Evolutionary conservation across 2,888 invertebrate genomes (phyloP), one percentile per base, ranked within the genome.

Genomic region (Heliconius ethilla): DNA sequence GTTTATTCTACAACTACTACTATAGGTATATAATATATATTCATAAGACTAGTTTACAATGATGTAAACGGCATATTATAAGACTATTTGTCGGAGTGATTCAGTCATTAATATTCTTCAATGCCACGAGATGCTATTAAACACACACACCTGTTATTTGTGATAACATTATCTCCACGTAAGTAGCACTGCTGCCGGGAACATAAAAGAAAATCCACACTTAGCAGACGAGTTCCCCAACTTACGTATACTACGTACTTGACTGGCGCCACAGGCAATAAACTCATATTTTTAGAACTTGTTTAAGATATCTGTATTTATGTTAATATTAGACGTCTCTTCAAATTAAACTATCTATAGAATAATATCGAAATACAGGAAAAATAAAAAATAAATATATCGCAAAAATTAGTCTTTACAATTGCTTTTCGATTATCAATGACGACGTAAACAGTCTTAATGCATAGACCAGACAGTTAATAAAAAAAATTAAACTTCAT

Each of bases 201-300:
- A 79, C 70, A 77, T 77, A n/a, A 79, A 79, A 77, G 76, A 78
- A 65, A 78, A 76, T 55, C 76, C 66, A 66, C 51, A 62, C 67
- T 77, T 70, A 65, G 51, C 75, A 75, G 70, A 74, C 76, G 76
- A 78, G 75, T 59, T 73, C 66, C 67, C 67, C 67, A 76, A 79
- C 59, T 63, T 45, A 63, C 37, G 27, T 40, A 40, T 40, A 27
- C 76, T 59, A 76, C 75, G 74, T 77, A 77, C 78, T 75, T 76
- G 73, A 75, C 76, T 80, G 84, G 84, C 83, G 83, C 83, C 84
- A 80, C 79, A 75, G 33, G 77, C 74, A 78, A 78, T 75, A 78
- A 79, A 75, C 74, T 67, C 73, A 73, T 83, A 83, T 82, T 82
- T 82, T 82, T 81, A 83, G 82, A 82, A 77, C 79, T 81, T 82